A percentile compares a stretch with the other conserved stretches of the same genome.
Conservation (phyloP, 2,797 vertebrate genomes). For the Telmatherina bonti region DNA sequence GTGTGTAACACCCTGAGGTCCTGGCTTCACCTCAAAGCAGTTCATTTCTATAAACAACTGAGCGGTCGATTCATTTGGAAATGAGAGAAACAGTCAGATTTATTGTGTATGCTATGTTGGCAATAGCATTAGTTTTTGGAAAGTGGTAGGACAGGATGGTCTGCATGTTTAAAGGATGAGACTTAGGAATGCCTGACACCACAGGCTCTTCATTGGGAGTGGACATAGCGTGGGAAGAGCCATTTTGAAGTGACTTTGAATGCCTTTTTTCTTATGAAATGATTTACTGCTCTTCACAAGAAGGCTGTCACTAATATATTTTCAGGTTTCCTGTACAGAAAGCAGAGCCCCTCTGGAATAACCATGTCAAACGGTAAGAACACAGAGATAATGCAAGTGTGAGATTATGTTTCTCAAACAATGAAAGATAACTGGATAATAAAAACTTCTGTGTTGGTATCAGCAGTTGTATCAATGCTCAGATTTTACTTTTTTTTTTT, state of each 20-base stretch:
- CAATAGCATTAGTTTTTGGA: constrained; percentile 43
- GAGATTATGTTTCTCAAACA: constrained; percentile 24
- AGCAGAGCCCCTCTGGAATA: constrained; percentile 13
- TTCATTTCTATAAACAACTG: constrained; percentile 6
- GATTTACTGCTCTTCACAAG: not conserved
- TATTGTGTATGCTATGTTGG: constrained; percentile 22
- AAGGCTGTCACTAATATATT: not conserved
- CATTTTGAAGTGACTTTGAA: constrained; percentile 3
- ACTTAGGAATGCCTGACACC: constrained; percentile 61
- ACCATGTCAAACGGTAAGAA: constrained; percentile 79
- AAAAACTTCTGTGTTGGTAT: constrained; percentile 11
- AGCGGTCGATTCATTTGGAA: constrained; percentile 20
- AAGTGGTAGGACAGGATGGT: constrained; percentile 77
- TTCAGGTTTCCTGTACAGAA: constrained; percentile 32
- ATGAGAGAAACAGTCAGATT: constrained; percentile 11
- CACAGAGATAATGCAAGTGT: constrained; percentile 39
- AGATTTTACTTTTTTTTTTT: not conserved
- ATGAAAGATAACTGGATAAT: constrained; percentile 4
- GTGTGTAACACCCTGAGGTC: not conserved
- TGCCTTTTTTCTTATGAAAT: constrained; percentile 3
- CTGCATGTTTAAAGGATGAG: constrained; percentile 75
- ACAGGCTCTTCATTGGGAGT: constrained; percentile 42
- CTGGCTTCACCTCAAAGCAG: constrained; percentile 12
- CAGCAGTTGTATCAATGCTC: not conserved
- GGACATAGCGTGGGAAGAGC: constrained; percentile 24